phyloP scores from a whole-genome alignment of 2,888 invertebrate species.

The Scaeva pyrastri region DNA sequence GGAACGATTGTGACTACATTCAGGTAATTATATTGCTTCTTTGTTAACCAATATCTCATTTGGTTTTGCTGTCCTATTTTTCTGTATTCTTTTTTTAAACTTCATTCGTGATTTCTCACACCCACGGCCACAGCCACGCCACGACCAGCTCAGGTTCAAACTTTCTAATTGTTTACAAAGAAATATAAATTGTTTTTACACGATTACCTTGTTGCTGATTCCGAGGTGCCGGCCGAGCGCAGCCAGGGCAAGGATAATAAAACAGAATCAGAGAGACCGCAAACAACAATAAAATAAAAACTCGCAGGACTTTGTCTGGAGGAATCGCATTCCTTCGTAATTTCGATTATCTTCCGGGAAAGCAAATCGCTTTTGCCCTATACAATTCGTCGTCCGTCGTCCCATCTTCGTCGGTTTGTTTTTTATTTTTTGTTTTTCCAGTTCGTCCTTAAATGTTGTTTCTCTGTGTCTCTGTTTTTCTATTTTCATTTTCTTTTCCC shows the following conservation, averaged over 20 bases:
- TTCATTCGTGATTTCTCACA: slow-evolving; percentile 41
- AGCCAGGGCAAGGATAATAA: slow-evolving; percentile 5
- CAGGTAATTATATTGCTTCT: slow-evolving; percentile 84
- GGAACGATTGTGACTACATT: slow-evolving; percentile 94
- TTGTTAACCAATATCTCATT: slow-evolving; percentile 47
- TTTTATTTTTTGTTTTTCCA: slow-evolving; percentile 12
- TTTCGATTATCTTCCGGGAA: slow-evolving; percentile 46
- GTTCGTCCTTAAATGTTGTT: slow-evolving; percentile 13
- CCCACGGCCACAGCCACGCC: background rate
- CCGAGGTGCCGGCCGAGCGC: background rate
- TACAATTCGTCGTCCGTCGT: background rate
- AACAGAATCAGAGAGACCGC: background rate
- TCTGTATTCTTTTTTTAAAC: slow-evolving; percentile 17
- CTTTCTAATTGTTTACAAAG: slow-evolving; percentile 43
- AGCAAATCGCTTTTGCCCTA: slow-evolving; percentile 29
- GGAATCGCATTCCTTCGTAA: slow-evolving; percentile 24
- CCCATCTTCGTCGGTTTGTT: too few relatives aligned
- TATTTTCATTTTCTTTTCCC: slow-evolving; percentile 28
- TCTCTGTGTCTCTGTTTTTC: background rate
- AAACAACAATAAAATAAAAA: slow-evolving; percentile 10
- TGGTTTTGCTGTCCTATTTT: slow-evolving; percentile 58
- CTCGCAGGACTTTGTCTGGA: slow-evolving; percentile 9
- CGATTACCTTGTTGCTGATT: slow-evolving; percentile 44
- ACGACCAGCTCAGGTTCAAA: slow-evolving; percentile 10
- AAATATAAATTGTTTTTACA: slow-evolving; percentile 60